These are phyloP conservation scores for Podarcis siculus DNA, from an alignment of 2,797 vertebrate genomes.

Conservation along the genomic window DNA sequence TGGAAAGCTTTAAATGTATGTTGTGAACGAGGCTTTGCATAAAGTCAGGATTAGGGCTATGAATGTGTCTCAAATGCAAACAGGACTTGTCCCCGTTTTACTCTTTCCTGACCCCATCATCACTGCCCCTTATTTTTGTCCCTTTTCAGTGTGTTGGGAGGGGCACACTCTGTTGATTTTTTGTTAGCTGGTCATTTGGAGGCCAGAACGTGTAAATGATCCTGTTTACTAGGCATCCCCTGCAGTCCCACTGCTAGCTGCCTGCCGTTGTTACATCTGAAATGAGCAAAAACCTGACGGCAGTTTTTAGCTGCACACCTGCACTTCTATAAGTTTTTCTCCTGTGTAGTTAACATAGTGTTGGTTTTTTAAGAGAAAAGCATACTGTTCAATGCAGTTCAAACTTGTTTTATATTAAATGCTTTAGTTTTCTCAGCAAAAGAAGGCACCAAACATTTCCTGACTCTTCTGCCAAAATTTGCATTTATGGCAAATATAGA, in stretches of 20 bases:
- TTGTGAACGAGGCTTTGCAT: too few species aligned
- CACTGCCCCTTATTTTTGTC: not conserved
- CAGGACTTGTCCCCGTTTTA: too few species aligned
- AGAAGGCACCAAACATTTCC: not conserved
- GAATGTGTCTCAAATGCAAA: too few species aligned
- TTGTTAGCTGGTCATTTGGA: too few species aligned
- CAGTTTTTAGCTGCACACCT: not conserved
- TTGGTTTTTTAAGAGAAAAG: not conserved
- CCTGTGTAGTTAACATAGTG: not conserved
- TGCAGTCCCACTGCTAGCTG: too few species aligned
- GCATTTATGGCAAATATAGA: not conserved
- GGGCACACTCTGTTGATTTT: too few species aligned
- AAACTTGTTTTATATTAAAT: not conserved
- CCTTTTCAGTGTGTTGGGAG: not conserved
- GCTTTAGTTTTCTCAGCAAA: not conserved
- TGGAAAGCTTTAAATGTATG: too few species aligned
- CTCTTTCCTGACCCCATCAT: not conserved
- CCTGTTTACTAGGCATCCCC: too few species aligned
- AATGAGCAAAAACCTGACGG: not conserved
- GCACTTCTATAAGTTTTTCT: not conserved
- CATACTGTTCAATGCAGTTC: not conserved
- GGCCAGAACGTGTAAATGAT: too few species aligned
- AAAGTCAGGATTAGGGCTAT: too few species aligned
- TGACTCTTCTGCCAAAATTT: not conserved
- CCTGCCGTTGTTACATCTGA: not conserved